A percentile compares a stretch with the other conserved stretches of the same genome.
These are phyloP conservation scores for Drosophila barbarae DNA, from an alignment of 2,888 invertebrate genomes.

Conservation along the genomic window DNA sequence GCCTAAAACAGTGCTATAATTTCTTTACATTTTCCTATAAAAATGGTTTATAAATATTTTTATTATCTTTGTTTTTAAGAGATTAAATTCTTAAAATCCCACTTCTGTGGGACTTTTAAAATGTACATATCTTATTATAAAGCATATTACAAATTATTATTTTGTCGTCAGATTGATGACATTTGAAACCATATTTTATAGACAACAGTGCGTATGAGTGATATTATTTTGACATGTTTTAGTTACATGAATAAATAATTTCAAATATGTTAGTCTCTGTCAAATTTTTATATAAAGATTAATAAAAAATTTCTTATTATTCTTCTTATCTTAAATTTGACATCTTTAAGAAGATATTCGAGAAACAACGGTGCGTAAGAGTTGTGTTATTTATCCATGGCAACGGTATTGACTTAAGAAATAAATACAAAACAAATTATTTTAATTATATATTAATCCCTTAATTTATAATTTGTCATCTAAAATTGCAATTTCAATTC, in stretches of 20 bases:
- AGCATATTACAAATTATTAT: background rate
- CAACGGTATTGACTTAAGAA: conserved; percentile 92
- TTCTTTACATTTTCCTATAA: background rate
- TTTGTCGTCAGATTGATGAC: fast-evolving
- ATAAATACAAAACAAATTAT: background rate
- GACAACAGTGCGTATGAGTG: background rate
- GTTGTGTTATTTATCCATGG: conserved; percentile 79
- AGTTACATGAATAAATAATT: background rate
- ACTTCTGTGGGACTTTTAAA: background rate
- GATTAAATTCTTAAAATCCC: no score
- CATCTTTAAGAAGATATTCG: background rate
- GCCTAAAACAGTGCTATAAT: background rate
- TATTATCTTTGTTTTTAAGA: no score
- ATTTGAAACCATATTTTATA: background rate
- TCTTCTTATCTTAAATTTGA: fast-evolving
- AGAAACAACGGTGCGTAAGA: background rate
- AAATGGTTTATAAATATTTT: no score
- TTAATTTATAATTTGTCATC: conserved; percentile 81
- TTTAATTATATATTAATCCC: conserved; percentile 36
- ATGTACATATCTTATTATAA: background rate
- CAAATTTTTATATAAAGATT: no score
- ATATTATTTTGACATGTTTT: background rate
- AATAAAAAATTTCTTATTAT: no score
- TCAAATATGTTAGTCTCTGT: no score
- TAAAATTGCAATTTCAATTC: conserved; percentile 90